phyloP scores from a whole-genome alignment of 2,888 invertebrate species.

The Tetramorium bicarinatum region DNA sequence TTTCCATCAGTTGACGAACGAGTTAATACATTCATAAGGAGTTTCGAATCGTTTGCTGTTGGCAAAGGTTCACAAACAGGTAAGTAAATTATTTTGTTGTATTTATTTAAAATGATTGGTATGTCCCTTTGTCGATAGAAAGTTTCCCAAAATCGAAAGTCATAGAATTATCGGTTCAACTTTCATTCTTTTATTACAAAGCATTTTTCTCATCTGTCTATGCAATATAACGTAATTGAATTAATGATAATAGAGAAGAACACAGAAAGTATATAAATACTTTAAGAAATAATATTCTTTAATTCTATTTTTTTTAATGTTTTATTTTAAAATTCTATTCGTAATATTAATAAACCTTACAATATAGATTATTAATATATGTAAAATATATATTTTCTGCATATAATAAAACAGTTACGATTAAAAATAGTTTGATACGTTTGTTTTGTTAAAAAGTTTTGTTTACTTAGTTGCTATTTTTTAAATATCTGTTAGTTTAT shows the following conservation, averaged over 20 bases:
- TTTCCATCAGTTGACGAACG: constrained; percentile 66
- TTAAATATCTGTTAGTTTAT: too few species aligned
- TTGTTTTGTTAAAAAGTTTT: neutral
- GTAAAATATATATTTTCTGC: neutral
- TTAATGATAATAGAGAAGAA: neutral
- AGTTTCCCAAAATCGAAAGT: neutral
- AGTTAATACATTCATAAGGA: constrained; percentile 41
- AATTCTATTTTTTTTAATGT: neutral
- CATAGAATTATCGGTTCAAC: neutral
- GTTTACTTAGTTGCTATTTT: too few species aligned
- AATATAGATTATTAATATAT: too few species aligned
- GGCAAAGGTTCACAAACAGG: neutral
- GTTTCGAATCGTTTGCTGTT: neutral
- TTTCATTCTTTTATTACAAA: neutral
- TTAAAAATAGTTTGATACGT: neutral
- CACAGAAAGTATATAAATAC: neutral
- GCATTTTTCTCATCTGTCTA: neutral
- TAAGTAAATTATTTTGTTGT: neutral
- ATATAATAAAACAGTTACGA: neutral
- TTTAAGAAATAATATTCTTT: neutral
- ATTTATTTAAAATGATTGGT: neutral
- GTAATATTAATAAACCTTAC: neutral
- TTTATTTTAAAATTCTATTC: constrained; percentile 3
- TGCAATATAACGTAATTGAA: neutral
- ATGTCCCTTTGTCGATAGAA: neutral